phyloP scores from a whole-genome alignment of 2,797 vertebrate genomes.

The Numenius phaeopus region DNA sequence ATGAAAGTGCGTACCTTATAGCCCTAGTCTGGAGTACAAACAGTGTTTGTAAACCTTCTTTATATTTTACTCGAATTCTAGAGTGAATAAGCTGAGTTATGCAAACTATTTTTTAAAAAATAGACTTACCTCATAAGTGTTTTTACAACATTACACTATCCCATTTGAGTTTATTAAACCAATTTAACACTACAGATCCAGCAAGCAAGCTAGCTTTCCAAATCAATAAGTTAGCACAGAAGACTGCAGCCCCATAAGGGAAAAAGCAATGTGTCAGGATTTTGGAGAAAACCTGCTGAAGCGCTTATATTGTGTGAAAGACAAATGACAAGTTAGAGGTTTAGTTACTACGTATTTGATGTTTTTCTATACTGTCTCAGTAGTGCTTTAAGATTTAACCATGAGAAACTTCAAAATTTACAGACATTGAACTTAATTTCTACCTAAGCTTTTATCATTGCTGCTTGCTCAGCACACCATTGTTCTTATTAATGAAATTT shows the following conservation, averaged over 20 bases:
- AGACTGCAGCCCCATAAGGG: neutral
- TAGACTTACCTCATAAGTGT: neutral
- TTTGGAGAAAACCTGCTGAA: conserved; percentile 38
- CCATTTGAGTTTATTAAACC: conserved; percentile 45
- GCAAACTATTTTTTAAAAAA: neutral
- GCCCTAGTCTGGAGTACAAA: neutral
- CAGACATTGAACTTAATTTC: neutral
- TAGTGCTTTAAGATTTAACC: neutral
- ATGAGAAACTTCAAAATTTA: neutral
- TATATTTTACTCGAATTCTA: neutral
- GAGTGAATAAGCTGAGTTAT: neutral
- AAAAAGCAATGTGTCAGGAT: neutral
- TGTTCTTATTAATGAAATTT: neutral
- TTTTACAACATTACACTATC: neutral
- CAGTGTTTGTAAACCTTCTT: neutral
- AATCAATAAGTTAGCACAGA: conserved; percentile 25
- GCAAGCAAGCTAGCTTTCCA: neutral
- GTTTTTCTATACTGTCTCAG: neutral
- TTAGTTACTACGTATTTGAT: neutral
- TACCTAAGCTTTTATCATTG: neutral
- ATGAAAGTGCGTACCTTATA: neutral
- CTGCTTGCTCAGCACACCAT: conserved; percentile 15
- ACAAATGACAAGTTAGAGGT: conserved; percentile 8
- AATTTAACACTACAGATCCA: conserved; percentile 39
- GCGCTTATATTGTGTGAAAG: neutral